Evolutionary conservation across 2,113 vertebrate genomes (phyloP).

Genomic region (Ellobius talpinus): DNA sequence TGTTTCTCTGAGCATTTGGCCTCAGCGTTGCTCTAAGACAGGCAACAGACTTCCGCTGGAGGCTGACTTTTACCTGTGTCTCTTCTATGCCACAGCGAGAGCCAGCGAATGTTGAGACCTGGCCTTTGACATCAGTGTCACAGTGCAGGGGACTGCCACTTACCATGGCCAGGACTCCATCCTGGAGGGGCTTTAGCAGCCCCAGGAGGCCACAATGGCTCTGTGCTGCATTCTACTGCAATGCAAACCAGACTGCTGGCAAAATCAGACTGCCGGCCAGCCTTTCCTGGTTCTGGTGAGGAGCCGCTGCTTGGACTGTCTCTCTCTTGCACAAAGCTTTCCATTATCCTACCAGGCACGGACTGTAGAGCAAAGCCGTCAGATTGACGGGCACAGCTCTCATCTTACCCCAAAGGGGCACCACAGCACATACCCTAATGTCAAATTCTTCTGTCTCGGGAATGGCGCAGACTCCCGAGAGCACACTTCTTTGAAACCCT

Average conservation of each 20-base stretch:
- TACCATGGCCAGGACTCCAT: neutral
- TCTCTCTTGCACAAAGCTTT: conserved; percentile 20
- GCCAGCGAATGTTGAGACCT: neutral
- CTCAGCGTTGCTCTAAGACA: neutral
- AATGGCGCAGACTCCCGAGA: fast-evolving
- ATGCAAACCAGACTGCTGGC: neutral
- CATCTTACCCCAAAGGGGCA: neutral
- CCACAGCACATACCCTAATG: fast-evolving
- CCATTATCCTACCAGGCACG: conserved; percentile 17
- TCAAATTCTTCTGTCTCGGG: fast-evolving
- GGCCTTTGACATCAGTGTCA: neutral
- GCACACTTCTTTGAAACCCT: conserved; percentile 22
- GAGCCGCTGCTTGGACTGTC: neutral
- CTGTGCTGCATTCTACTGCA: fast-evolving
- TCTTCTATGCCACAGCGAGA: fast-evolving
- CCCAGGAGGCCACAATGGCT: neutral
- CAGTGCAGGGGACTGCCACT: fast-evolving
- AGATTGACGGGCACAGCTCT: neutral
- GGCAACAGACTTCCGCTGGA: fast-evolving
- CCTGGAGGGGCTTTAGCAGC: neutral
- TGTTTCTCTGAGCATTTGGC: neutral
- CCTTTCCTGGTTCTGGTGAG: neutral
- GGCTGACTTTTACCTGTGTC: neutral
- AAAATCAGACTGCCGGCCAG: neutral
- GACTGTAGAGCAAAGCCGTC: neutral